Evolutionary conservation across 2,113 vertebrate species (phyloP), one percentile per base, ranked within the genome.

Genomic region (Sylvilagus bachmani): DNA sequence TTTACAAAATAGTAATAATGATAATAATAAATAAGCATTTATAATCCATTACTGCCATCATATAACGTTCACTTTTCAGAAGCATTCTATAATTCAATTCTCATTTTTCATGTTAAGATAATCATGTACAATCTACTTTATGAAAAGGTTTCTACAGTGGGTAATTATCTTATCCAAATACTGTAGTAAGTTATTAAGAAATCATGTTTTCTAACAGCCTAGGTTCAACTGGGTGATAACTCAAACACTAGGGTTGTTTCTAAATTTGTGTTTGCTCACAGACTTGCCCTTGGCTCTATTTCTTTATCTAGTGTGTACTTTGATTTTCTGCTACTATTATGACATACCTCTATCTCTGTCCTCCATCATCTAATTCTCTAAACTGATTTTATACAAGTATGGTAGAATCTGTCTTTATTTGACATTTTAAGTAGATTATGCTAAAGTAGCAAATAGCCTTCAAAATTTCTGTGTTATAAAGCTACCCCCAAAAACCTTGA

Each of bases 381-480:
- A 83, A 77, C 10, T 8, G 69, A n/a, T n/a, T 29, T 24, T 33
- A 25, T 33, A 31, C 51, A 80, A 16, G 11, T 25, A 33, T 25
- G 38, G 36, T 53, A 85, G 17, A 82, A 44, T 75, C 6, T 61
- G 44, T 61, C 3, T 75, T 0, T 58, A 36, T 27, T 80, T 19
- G 44, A 61, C 8, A 74, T 0, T 4, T 53, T 89, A 89, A 71
- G 14, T 62, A 86, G 9, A 75, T 9, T n/a, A 74, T 82, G 11
- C 14, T 44, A 3, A 53, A 7, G 12, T 51, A 89, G 36, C 8
- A 51, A 85, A 79, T 14, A 74, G 4, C 14, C 36, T 4, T 87
- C 44, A 90, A 75, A 75, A 38, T 74, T 25, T 91, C 25, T 89
- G 14, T 66, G 31, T 1, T 62, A 87, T 79, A 89, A 94, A 94